A percentile compares a stretch with the other conserved stretches of the same genome.
Evolutionary conservation across 2,113 vertebrate genomes (phyloP).

Genomic region (Malurus alboscapulatus): DNA sequence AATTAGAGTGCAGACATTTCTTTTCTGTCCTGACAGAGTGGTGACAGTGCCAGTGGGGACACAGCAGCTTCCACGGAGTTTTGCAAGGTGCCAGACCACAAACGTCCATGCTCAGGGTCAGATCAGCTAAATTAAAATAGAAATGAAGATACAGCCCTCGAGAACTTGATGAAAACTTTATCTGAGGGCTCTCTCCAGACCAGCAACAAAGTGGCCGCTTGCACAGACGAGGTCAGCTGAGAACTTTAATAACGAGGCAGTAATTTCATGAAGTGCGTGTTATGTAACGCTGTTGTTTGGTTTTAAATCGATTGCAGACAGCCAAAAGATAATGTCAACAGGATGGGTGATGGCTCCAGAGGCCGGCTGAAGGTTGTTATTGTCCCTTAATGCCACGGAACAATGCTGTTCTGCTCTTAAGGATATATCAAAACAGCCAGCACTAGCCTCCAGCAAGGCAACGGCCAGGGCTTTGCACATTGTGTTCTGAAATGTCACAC

Average conservation of each 20-base stretch:
- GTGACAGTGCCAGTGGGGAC: neutral
- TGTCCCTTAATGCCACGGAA: neutral
- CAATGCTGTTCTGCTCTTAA: neutral
- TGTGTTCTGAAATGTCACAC: neutral
- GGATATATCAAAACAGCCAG: neutral
- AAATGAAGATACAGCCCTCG: neutral
- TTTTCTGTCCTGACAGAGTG: neutral
- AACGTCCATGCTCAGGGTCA: neutral
- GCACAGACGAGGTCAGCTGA: neutral
- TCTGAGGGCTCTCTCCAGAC: neutral
- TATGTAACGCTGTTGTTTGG: constrained; percentile 8
- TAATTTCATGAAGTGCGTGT: neutral
- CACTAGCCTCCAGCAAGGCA: neutral
- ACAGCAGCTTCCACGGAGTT: neutral
- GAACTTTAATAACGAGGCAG: neutral
- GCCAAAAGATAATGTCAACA: constrained; percentile 36
- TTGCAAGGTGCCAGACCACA: neutral
- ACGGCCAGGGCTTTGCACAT: neutral
- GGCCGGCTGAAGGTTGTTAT: constrained; percentile 14
- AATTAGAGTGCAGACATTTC: neutral
- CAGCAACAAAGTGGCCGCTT: neutral
- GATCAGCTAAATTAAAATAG: neutral
- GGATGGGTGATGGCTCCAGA: neutral
- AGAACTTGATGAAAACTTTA: neutral
- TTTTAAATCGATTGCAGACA: neutral